Base-by-base conservation (phyloP, 2,797 vertebrate species). In the Muscicapa striata region DNA sequence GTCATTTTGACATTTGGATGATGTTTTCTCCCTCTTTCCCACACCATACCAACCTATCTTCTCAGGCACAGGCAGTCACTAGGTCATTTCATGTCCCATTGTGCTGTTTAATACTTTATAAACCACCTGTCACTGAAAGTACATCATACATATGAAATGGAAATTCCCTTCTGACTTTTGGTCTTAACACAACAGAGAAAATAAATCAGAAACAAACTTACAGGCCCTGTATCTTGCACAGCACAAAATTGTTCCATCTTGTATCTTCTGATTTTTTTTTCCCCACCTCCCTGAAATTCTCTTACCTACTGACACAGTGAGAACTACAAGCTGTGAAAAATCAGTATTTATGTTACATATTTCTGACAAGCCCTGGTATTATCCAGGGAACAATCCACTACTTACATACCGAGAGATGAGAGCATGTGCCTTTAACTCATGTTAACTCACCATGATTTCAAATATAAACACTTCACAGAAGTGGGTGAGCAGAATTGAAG, bases 321-420 rank as follows among this genome's bases (percentile, higher is more conserved):
- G 90, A 95, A 81, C 79, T 81, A 69, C 87, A 91, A 57, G 77
- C 92, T 95, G 92, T 97, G 94, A 94, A 95, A 93, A 97, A 96
- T 93, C 91, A 76, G 85, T 82, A 49, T 83, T 91, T 84, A 7
- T 81, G 91, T 91, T 93, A 66, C 13, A 17, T 86, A 90, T 93
- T 94, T 96, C 83, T 96, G 92, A 93, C 94, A 88, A 74, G 84
- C 27, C n/a, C 67, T 67, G 55, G 34, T 85, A 89, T 87, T 94
- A 96, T 40, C 87, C 49, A 72, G 51, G 74, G 88, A 94, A 94
- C 64, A 86, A 87, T 87, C 87, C 75, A 84, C 92, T 92, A 83
- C 94, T 84, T 87, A 17, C 40, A 45, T 74, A 96, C 78, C 4
- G 32, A 95, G 96, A 92, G 76, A 84, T 84, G 93, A 94, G 85